phyloP scores from a whole-genome alignment of 23 tunicate species.

The Aplidium turbinatum region DNA sequence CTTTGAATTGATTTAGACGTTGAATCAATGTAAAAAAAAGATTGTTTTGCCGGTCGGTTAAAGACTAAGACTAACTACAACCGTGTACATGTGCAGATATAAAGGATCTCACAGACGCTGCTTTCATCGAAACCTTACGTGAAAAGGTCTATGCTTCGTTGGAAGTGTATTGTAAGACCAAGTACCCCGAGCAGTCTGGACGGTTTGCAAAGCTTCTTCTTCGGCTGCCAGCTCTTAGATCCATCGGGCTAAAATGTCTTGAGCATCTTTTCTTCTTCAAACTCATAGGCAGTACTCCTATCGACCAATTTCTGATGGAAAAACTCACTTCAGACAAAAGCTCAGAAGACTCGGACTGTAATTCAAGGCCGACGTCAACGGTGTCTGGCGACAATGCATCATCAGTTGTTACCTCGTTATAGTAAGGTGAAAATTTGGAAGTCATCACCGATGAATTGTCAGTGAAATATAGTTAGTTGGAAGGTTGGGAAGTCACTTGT shows the following conservation, averaged over 20 bases:
- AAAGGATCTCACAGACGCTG: constrained; percentile 72
- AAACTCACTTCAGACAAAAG: constrained; percentile 47
- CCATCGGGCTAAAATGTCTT: constrained; percentile 96
- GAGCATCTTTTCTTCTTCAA: constrained; percentile 95
- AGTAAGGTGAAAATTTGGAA: too few relatives aligned
- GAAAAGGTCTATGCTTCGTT: constrained; percentile 98
- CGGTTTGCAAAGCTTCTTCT: constrained; percentile 96
- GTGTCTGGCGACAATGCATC: constrained; percentile 21
- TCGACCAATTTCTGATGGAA: constrained; percentile 87
- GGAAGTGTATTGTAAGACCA: constrained; percentile 93
- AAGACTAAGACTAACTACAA: too few relatives aligned
- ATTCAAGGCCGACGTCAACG: constrained; percentile 7
- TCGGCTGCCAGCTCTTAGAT: constrained; percentile 97
- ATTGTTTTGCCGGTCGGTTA: too few relatives aligned
- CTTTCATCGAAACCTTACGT: constrained; percentile 71
- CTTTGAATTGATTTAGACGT: too few relatives aligned
- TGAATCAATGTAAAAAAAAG: too few relatives aligned
- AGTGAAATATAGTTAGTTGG: too few relatives aligned
- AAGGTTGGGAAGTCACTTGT: too few relatives aligned
- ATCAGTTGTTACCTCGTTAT: too few relatives aligned
- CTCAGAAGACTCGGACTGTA: background rate
- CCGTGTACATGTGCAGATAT: constrained; percentile 84
- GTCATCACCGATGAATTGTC: too few relatives aligned
- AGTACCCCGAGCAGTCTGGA: constrained; percentile 97
- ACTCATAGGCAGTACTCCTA: constrained; percentile 88